Percentiles rank a stretch among this genome's conserved stretches.
Conservation (phyloP, 2,888 invertebrate species). For the Aphelenchoides bicaudatus region DNA sequence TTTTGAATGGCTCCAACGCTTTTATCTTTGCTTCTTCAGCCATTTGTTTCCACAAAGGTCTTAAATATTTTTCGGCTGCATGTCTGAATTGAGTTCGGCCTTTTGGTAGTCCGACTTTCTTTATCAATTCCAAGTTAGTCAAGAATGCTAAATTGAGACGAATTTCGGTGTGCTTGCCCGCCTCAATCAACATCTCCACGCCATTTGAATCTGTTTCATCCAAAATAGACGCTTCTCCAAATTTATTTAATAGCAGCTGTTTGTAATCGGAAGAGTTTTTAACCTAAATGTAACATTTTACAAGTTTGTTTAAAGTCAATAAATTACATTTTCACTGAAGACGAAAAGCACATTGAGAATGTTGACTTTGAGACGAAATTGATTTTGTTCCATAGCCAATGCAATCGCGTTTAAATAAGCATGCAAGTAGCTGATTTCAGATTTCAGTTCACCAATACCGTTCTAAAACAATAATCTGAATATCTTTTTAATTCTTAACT, state of each 20-base stretch:
- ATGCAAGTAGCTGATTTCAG: conserved; percentile 1
- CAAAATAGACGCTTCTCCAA: conserved; percentile 3
- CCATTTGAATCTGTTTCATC: neutral
- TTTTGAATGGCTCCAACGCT: neutral
- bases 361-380: neutral
- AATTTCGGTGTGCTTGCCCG: neutral
- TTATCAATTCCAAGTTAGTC: neutral
- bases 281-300: neutral
- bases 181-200: conserved; percentile 1
- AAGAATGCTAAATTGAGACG: conserved; percentile 9
- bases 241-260: neutral
- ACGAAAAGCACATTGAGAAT: neutral
- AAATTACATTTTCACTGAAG: neutral
- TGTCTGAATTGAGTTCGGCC: conserved; percentile 1
- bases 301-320: neutral
- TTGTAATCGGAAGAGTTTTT: conserved; percentile 6
- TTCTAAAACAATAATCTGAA: conserved; percentile 1
- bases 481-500: neutral
- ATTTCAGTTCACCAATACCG: neutral
- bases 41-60: neutral
- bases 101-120: conserved; percentile 7
- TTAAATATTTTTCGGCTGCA: conserved; percentile 6
- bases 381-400: neutral
- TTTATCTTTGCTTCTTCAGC: neutral
- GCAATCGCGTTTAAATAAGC: neutral